Percentiles rank a stretch among this genome's conserved stretches.
Conservation (phyloP, 2,888 invertebrate species). For the Ctenicera cuprea region DNA sequence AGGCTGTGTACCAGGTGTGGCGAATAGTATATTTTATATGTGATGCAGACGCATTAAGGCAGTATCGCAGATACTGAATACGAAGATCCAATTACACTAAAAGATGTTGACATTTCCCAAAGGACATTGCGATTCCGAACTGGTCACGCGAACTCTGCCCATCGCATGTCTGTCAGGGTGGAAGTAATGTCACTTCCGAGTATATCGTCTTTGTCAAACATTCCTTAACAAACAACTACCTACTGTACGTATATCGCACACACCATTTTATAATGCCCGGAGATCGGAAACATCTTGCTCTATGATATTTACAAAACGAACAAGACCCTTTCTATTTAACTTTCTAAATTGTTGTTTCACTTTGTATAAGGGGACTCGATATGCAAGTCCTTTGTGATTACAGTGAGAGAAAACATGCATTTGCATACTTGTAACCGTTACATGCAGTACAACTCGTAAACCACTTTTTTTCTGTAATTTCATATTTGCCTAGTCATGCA, state of each 20-base stretch:
- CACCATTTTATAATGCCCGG: constrained; percentile 3
- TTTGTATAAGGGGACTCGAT: no score
- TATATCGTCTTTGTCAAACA: constrained; percentile 39
- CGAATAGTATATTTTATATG: constrained; percentile 55
- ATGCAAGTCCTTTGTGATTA: no score
- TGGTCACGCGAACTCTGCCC: constrained; percentile 52
- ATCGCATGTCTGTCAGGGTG: constrained; percentile 48
- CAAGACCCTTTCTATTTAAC: no score
- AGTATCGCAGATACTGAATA: constrained; percentile 47
- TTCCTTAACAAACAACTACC: constrained; percentile 17
- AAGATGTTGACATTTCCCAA: constrained; percentile 62
- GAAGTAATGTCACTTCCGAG: constrained; percentile 34
- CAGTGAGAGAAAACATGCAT: no score
- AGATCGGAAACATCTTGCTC: constrained; percentile 6
- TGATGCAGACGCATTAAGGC: constrained; percentile 59
- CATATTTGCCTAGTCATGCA: no score
- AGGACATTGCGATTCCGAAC: constrained; percentile 52
- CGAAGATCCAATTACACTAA: constrained; percentile 59
- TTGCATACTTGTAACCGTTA: no score
- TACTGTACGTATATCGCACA: background rate
- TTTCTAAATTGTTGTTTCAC: no score
- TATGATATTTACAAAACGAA: background rate
- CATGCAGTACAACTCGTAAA: no score
- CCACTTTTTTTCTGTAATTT: no score
- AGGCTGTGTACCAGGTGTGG: constrained; percentile 20